These are phyloP conservation scores for Melipona beecheii DNA, from an alignment of 2,888 invertebrate genomes.

Conservation along the genomic window DNA sequence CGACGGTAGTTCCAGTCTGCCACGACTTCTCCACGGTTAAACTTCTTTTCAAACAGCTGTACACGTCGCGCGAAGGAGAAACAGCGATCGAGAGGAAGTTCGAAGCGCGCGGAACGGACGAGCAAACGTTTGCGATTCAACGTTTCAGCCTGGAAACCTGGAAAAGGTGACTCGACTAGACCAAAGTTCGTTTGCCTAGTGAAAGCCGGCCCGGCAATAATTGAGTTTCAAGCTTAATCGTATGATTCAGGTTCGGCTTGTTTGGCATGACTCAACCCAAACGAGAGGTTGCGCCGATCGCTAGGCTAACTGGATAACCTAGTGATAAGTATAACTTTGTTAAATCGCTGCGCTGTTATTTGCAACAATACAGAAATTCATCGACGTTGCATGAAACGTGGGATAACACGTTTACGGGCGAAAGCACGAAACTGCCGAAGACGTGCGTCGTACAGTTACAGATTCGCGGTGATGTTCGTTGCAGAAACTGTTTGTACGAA, in stretches of 20 bases:
- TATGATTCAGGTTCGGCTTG: constrained; percentile 49
- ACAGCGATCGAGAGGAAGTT: constrained; percentile 19
- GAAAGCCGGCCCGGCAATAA: constrained; percentile 52
- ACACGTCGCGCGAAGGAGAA: neutral
- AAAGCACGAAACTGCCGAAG: neutral
- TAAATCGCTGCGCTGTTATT: constrained; percentile 8
- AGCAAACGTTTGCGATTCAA: constrained; percentile 20
- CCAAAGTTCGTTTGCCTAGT: constrained; percentile 48
- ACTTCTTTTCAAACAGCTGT: neutral
- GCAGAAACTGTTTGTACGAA: neutral
- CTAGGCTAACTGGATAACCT: constrained; percentile 43
- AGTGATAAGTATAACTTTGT: constrained; percentile 43
- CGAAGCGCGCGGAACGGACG: constrained; percentile 10
- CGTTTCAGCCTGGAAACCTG: too few species aligned
- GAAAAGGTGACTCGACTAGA: constrained; percentile 41
- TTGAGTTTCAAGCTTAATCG: constrained; percentile 57
- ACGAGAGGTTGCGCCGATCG: constrained; percentile 48
- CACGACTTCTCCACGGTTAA: neutral
- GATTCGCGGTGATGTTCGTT: neutral
- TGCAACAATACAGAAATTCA: constrained; percentile 1
- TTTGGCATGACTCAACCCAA: constrained; percentile 49
- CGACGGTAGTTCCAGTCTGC: too few species aligned
- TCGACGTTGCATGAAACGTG: neutral
- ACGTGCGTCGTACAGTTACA: neutral
- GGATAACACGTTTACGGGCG: neutral